Base-by-base conservation (phyloP, 92 coral and sea anemone genomes). In the Chrysogorgia sp. region DNA sequence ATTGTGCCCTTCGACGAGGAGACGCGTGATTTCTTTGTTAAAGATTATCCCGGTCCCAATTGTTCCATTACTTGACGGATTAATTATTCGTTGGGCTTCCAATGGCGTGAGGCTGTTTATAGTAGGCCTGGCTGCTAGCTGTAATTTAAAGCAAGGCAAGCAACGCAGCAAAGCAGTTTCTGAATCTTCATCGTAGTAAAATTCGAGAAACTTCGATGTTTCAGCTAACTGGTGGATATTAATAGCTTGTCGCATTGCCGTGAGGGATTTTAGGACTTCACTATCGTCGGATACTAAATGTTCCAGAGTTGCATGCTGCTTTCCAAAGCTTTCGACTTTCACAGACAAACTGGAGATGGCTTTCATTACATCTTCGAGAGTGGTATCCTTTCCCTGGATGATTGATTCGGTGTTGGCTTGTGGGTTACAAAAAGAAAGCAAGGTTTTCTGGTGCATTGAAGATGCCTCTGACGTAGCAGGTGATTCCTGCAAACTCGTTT, bases 241-340 rank as follows among this genome's bases (percentile, higher is more conserved):
- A 19, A 31, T 67, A 56, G 75, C 75, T 67, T 67, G n/a, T 56
- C 53, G 58, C 75, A 40, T 76, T n/a, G 82, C 71, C 71, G 67
- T 10, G 47, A 76, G 50, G 48, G 82, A 76, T 76, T 63, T 76
- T 31, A 63, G 72, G 82, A 76, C 71, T 63, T 76, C 82, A 47
- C 41, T 52, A 66, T 76, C 82, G 24, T 60, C 57, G n/a, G n/a
- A n/a, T n/a, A n/a, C n/a, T n/a, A n/a, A n/a, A n/a, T n/a, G n/a
- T n/a, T n/a, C n/a, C n/a, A 76, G 56, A 76, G 75, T 26, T 24
- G 55, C 56, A 56, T 40, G 75, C 58, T 67, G 75, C 75, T 67
- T 67, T 67, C 75, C 58, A 0, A 67, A 67, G 75, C 50, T 31
- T 49, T 67, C 75, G 37, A 67, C 75, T 67, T n/a, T n/a, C n/a